phyloP scores from a whole-genome alignment of 2,888 invertebrate genomes.

The Lampropteryx suffumata region DNA sequence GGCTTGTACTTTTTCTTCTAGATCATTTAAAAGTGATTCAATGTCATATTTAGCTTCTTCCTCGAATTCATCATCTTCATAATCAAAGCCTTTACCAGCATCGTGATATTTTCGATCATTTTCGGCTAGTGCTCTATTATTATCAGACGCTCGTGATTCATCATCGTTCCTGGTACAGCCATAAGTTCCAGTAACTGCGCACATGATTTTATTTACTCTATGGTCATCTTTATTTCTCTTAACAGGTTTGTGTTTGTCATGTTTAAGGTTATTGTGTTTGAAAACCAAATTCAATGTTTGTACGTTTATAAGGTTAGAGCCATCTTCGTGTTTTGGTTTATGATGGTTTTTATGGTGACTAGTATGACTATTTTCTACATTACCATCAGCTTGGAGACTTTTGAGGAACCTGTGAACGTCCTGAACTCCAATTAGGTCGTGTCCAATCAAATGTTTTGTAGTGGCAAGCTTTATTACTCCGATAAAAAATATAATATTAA shows the following conservation, averaged over 20 bases:
- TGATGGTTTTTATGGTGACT: conserved; percentile 5
- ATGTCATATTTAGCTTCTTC: conserved; percentile 31
- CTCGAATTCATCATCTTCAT: not conserved
- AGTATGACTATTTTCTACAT: conserved; percentile 1
- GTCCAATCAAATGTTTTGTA: not conserved
- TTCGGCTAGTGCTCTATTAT: not conserved
- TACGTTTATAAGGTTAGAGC: conserved; percentile 19
- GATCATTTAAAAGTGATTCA: conserved; percentile 34
- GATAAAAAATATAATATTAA: conserved; percentile 3
- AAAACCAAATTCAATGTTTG: conserved; percentile 27
- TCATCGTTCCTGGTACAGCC: conserved; percentile 1
- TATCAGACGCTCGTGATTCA: not conserved
- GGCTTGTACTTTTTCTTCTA: conserved; percentile 24
- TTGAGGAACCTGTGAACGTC: conserved; percentile 9
- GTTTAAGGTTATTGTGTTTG: conserved; percentile 22
- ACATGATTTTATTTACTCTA: conserved; percentile 6
- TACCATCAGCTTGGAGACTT: not conserved
- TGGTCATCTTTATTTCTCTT: not conserved
- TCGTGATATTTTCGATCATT: not conserved
- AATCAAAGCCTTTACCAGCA: not conserved
- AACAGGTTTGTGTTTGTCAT: not conserved
- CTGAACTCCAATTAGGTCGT: not conserved
- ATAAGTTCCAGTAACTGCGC: conserved; percentile 5
- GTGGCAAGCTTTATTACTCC: conserved; percentile 1
- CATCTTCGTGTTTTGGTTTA: not conserved